A percentile compares a stretch with the other conserved stretches of the same genome.
Evolutionary conservation across 1,140 invertebrate genomes (phyloP).

Genomic region (Eufriesea mexicana): DNA sequence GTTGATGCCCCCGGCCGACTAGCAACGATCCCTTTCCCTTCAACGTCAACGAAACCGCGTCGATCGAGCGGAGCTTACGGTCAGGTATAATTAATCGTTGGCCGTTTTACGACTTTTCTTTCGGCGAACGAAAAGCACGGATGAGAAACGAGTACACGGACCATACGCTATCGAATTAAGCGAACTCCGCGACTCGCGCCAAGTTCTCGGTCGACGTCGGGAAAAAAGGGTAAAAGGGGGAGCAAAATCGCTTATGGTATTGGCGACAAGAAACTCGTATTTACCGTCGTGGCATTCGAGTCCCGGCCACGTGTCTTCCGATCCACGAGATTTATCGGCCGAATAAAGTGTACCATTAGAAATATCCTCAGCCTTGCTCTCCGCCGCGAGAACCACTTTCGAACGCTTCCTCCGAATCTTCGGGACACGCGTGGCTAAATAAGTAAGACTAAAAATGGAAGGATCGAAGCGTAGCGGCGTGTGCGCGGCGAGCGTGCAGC

Average conservation of each 20-base stretch:
- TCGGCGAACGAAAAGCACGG: neutral
- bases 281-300: slow-evolving; percentile 39
- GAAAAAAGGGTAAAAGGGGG: slow-evolving; percentile 51
- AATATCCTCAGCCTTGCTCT: too few relatives aligned
- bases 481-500: neutral
- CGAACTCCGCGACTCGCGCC: slow-evolving; percentile 18
- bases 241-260: slow-evolving; percentile 60
- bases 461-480: neutral
- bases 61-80: slow-evolving; percentile 34
- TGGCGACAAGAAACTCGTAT: slow-evolving; percentile 63
- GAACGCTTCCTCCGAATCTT: too few relatives aligned
- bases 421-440: neutral
- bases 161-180: neutral
- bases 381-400: too few relatives aligned
- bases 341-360: slow-evolving; percentile 33
- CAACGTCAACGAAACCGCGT: slow-evolving; percentile 25
- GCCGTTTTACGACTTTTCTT: neutral
- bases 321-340: slow-evolving; percentile 55
- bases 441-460: neutral
- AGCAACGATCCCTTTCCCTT: neutral
- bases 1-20: slow-evolving; percentile 21
- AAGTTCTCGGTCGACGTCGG: slow-evolving; percentile 55
- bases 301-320: slow-evolving; percentile 57
- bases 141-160: neutral
- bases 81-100: slow-evolving; percentile 19